These are phyloP conservation scores for Misgurnus anguillicaudatus DNA, from an alignment of 2,113 vertebrate genomes.

Conservation along the genomic window DNA sequence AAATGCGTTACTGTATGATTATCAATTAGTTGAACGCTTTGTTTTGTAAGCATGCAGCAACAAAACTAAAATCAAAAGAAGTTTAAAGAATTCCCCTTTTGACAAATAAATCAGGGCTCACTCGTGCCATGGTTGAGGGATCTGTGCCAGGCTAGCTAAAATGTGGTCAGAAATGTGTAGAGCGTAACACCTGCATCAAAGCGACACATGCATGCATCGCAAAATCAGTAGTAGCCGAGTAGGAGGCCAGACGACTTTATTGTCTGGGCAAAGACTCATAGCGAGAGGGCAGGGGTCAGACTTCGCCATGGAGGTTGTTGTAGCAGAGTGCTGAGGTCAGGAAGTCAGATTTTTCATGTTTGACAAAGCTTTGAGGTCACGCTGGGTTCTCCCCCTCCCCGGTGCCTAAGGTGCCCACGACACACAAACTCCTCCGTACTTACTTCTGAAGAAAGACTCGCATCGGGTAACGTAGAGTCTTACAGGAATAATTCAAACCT, in stretches of 20 bases:
- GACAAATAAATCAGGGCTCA: slow-evolving; percentile 41
- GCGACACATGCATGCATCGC: slow-evolving; percentile 43
- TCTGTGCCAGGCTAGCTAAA: slow-evolving; percentile 54
- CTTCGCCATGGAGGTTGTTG: slow-evolving; percentile 2
- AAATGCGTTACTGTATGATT: background rate
- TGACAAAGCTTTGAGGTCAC: slow-evolving; percentile 65
- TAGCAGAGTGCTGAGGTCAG: slow-evolving; percentile 65
- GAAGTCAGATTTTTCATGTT: slow-evolving; percentile 66
- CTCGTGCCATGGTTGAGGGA: slow-evolving; percentile 53
- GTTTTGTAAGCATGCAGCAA: background rate
- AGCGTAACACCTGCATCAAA: slow-evolving; percentile 53
- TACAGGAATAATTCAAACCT: background rate
- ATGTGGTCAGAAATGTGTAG: slow-evolving; percentile 53
- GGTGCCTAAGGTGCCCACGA: background rate
- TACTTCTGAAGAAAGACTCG: slow-evolving; percentile 40
- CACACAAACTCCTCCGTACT: background rate
- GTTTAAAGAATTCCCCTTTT: slow-evolving; percentile 15
- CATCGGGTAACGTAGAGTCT: background rate
- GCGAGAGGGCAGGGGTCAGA: slow-evolving; percentile 43
- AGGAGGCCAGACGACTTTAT: slow-evolving; percentile 58
- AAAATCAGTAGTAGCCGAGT: slow-evolving; percentile 65
- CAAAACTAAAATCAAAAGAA: background rate
- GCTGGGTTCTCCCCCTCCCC: slow-evolving; percentile 35
- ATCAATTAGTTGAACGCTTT: background rate
- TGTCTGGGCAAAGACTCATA: slow-evolving; percentile 61